Conservation (phyloP, 2,888 invertebrate species). For the Tridacna crocea region DNA sequence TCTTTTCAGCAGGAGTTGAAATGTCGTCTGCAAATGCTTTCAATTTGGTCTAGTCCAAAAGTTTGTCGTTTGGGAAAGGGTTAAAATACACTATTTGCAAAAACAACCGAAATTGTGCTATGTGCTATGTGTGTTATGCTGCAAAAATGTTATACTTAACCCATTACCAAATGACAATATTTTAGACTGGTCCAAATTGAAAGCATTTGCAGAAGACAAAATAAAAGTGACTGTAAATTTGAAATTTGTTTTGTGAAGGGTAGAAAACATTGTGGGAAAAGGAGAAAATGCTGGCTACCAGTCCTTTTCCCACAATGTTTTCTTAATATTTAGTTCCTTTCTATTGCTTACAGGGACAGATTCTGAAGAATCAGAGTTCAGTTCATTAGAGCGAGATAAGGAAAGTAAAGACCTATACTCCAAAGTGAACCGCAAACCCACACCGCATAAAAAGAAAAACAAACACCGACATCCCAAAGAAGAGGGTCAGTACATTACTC, state of each 20-base stretch:
- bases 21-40: too few species aligned
- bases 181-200: too few species aligned
- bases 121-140: too few species aligned
- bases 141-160: background rate
- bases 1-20: too few species aligned
- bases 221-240: too few species aligned
- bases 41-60: too few species aligned
- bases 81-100: too few species aligned
- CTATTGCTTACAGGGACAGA: conserved; percentile 87
- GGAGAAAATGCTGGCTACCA: background rate
- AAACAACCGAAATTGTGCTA: too few species aligned
- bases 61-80: too few species aligned
- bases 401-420: conserved; percentile 86
- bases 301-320: background rate
- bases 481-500: conserved; percentile 45
- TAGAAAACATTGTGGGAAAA: background rate
- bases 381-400: conserved; percentile 88
- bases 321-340: background rate
- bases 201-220: too few species aligned
- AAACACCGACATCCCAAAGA: conserved; percentile 76
- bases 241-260: too few species aligned
- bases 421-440: conserved; percentile 87
- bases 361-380: conserved; percentile 96
- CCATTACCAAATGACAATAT: background rate
- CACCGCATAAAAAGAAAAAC: conserved; percentile 89